Evolutionary conservation across 2,888 invertebrate genomes (phyloP), one percentile per base, ranked within the genome.

Genomic region (Thera obeliscata): DNA sequence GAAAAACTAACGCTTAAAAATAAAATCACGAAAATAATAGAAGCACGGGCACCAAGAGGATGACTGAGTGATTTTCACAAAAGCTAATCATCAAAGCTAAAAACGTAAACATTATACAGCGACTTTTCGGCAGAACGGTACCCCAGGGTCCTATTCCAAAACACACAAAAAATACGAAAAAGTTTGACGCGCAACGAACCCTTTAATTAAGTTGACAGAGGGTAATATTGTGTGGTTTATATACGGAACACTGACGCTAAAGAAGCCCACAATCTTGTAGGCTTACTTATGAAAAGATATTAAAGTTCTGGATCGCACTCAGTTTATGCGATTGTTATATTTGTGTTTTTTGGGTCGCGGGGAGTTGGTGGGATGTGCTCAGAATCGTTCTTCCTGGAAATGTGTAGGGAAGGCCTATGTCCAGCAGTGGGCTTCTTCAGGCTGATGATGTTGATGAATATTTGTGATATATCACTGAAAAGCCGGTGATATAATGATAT

Each of bases 171-270:
- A 69, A 52, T 64, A 62, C 41, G 52, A 72, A 63, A 73, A 68
- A 75, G 66, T 65, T 68, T 69, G 58, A 67, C 50, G 69, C 58
- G 67, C 73, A 74, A 48, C 69, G 71, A 74, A 69, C 69, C 73
- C 64, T 74, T 67, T 73, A 72, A 75, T 75, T 74, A 67, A 60
- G 55, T 67, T 56, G 62, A 59, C 52, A 33, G 52, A 52, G 52
- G 33, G 52, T 33, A 33, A 7, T 52, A 33, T 33, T 52, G 52
- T 9, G 52, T 52, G 52, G 33, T 33, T 52, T 50, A 50, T 50
- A 22, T 50, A 22, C 11, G 8, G 11, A n/a, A 48, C 48, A n/a
- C n/a, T 50, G 22, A 9, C 9, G 43, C 6, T 46, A 9, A 46
- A 46, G 9, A 43, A 46, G 3, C 9, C 43, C 2, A 46, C 43